Evolutionary conservation across 2,113 vertebrate genomes (phyloP), one percentile per base, ranked within the genome.

Genomic region (Sander lucioperca): DNA sequence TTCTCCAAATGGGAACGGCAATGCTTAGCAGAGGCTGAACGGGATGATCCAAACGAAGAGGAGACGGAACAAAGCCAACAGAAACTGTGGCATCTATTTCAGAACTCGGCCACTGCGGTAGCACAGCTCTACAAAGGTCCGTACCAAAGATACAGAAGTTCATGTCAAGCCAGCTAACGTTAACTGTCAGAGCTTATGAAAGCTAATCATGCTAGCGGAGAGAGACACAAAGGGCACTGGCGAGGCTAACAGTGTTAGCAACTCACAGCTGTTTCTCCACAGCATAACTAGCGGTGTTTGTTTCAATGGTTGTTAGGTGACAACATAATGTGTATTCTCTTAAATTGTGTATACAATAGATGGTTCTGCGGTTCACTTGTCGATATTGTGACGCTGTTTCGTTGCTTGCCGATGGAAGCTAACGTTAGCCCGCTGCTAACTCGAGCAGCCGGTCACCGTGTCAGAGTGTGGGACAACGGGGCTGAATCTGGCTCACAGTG

Each of bases 1-100:
- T 99, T 99, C 92, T 97, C 96, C 79, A 98, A 98, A 92, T 99
- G 98, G 97, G 97, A 99, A 95, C 96, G 97, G 76, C 98, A 99
- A 95, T 99, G 98, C 74, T 91, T 99, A 86, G 96, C 97, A 3
- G 97, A 97, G 94, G 97, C 97, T 80, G 97, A 99, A 79, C 97
- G 97, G 92, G 95, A 95, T 72, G 97, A 96, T 86, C 96, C 95
- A 2, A 94, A 86, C 78, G 96, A 97, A 76, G 97, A 98, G 91
- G 97, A 97, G 33, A 94, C 97, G 27, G 97, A 98, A 71, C 94
- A 95, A 36, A 96, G 96, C 91, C 97, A 96, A 74, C 97, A 98
- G 94, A 98, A 98, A 85, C 95, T 98, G 56, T 99, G 97, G 97
- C 98, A 99, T 80, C 97, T 99, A 36, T 98, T 98, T 76, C 97